Evolutionary conservation across 2,113 vertebrate species (phyloP), one percentile per base, ranked within the genome.

Genomic region (Oreochromis niloticus): DNA sequence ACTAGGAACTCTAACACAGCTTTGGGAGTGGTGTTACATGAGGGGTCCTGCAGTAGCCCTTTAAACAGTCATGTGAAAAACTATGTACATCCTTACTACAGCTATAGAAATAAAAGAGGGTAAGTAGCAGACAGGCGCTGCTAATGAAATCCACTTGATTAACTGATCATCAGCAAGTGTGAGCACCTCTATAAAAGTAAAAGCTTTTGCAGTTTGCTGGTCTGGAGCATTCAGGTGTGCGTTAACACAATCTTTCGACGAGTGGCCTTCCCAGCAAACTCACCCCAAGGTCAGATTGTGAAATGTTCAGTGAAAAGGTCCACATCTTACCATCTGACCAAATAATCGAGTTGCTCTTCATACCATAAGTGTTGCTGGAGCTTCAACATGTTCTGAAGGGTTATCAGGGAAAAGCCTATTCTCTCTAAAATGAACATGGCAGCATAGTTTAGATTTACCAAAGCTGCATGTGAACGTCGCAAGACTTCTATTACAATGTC

Each of bases 201-300:
- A 30, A 0, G 6, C 12, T 48, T 19, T 32, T 17, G 14, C 14
- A 75, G 1, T 5, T 75, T 75, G 6, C 71, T 1, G 43, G 24
- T 48, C 24, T 75, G 14, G 43, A 75, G 3, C 14, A 54, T n/a
- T 54, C 52, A 3, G 43, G 24, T 75, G 24, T 75, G 71, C 0
- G 9, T 48, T 75, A 75, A 48, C 43, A 75, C 24, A 11, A 48
- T 75, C 71, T 48, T 75, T 46, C 0, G 9, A 48, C 0, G 4
- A 30, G 6, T 30, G 14, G 41, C 24, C 13, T 30, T 30, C 68
- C 41, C 14, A 27, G 13, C 5, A 73, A 73, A 43, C 4, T 73
- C 2, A 48, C 24, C 24, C 24, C 24, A 48, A 30, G 3, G 41
- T 75, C 41, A 73, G 68, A 27, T 17, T 22, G 41, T 73, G 68